Evolutionary conservation across 2,797 vertebrate genomes (phyloP).

Genomic region (Typhlichthys eigenmanni): DNA sequence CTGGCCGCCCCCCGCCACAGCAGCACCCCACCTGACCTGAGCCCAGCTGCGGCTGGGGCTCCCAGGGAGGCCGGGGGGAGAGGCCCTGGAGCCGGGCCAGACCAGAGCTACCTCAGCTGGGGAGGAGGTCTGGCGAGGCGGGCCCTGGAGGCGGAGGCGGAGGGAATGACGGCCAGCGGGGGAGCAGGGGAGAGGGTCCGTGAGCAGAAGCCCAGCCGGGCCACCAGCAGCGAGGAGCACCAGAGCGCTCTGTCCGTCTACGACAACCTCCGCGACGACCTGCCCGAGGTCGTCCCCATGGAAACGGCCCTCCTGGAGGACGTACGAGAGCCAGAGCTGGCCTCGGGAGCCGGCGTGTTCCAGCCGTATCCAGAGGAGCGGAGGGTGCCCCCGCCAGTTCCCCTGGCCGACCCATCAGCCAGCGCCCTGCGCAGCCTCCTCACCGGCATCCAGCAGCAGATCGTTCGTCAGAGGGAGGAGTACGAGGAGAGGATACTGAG

Average conservation of each 20-base stretch:
- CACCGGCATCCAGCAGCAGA: slow-evolving; percentile 73
- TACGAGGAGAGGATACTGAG: slow-evolving; percentile 70
- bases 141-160: slow-evolving; percentile 41
- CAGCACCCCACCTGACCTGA: slow-evolving; percentile 47
- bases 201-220: slow-evolving; percentile 42
- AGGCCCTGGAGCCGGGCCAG: slow-evolving; percentile 67
- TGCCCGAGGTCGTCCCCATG: slow-evolving; percentile 41
- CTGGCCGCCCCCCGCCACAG: slow-evolving; percentile 24
- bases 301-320: slow-evolving; percentile 49
- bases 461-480: slow-evolving; percentile 67
- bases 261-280: slow-evolving; percentile 63
- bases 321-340: slow-evolving; percentile 50
- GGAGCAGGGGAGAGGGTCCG: slow-evolving; percentile 32
- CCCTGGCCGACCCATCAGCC: slow-evolving; percentile 63
- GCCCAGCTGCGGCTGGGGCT: slow-evolving; percentile 61
- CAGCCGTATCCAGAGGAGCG: slow-evolving; percentile 23
- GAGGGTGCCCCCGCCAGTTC: slow-evolving; percentile 64
- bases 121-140: slow-evolving; percentile 50
- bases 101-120: slow-evolving; percentile 67
- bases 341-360: slow-evolving; percentile 46
- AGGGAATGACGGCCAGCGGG: slow-evolving; percentile 3
- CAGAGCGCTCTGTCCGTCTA: slow-evolving; percentile 72
- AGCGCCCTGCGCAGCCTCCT: slow-evolving; percentile 71
- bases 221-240: slow-evolving; percentile 58
- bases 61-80: slow-evolving; percentile 54